Evolutionary conservation across 1,140 invertebrate genomes (phyloP).

Genomic region (Coptotermes formosanus): DNA sequence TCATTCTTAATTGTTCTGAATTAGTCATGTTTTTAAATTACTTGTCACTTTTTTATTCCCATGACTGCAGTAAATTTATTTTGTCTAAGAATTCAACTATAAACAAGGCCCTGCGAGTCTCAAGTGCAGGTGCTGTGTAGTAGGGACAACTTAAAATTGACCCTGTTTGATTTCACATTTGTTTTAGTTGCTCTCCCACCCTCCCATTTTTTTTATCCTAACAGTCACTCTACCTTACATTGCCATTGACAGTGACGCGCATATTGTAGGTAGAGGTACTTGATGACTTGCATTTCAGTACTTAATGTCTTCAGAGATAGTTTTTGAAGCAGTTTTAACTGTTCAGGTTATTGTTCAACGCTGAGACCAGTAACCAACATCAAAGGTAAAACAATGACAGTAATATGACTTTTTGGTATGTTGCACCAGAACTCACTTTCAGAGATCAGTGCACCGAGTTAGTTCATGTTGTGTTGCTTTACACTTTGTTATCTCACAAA

Average conservation of each 20-base stretch:
- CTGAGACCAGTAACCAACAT: constrained; percentile 30
- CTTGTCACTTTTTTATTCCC: too few species aligned
- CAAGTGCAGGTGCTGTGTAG: too few species aligned
- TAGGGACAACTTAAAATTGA: too few species aligned
- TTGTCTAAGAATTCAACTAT: too few species aligned
- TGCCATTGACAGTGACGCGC: background rate
- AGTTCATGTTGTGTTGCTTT: background rate
- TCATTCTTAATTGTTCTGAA: too few species aligned
- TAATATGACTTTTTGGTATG: background rate
- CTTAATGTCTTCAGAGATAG: background rate
- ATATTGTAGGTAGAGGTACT: background rate
- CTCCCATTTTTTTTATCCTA: background rate
- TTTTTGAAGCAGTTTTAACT: constrained; percentile 27
- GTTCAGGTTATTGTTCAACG: constrained; percentile 31
- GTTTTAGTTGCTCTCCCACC: background rate
- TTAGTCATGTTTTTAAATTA: too few species aligned
- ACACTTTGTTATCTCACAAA: background rate
- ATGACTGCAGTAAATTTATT: too few species aligned
- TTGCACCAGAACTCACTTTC: background rate
- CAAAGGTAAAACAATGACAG: constrained; percentile 31
- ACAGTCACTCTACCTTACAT: background rate
- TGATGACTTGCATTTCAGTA: background rate
- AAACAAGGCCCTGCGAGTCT: too few species aligned
- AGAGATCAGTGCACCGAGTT: background rate
- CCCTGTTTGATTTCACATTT: background rate